Conservation (phyloP, 2,113 vertebrate species). For the Rhabdomys dilectus region DNA sequence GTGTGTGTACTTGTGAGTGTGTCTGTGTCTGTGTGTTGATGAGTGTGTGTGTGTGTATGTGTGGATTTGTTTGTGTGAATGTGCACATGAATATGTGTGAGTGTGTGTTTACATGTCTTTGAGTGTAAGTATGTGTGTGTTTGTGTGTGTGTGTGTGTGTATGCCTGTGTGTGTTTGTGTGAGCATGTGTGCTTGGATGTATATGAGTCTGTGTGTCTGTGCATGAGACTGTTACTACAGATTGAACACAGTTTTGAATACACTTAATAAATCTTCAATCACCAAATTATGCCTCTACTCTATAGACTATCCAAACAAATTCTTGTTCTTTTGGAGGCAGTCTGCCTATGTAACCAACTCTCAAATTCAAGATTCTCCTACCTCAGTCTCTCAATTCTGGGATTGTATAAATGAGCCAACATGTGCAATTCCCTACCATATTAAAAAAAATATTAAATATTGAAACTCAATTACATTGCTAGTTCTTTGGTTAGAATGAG, state of each 20-base stretch:
- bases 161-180: not conserved
- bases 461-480: not conserved
- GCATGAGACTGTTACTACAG: not conserved
- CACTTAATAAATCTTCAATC: not conserved
- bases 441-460: not conserved
- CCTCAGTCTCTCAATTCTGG: not conserved
- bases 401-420: not conserved
- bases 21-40: not conserved
- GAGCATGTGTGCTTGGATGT: not conserved
- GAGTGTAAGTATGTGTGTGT: not conserved
- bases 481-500: not conserved
- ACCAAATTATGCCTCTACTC: not conserved
- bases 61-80: not conserved
- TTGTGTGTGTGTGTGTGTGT: not conserved
- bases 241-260: not conserved
- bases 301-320: not conserved
- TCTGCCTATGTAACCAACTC: not conserved
- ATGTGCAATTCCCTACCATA: not conserved
- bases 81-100: not conserved
- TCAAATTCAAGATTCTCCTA: not conserved
- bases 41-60: not conserved
- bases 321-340: not conserved
- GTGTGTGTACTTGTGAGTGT: not conserved
- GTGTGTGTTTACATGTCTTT: not conserved
- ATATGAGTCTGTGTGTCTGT: not conserved